A percentile compares a stretch with the other conserved stretches of the same genome.
Conservation (phyloP, 2,113 vertebrate species). For the Epinephelus lanceolatus region DNA sequence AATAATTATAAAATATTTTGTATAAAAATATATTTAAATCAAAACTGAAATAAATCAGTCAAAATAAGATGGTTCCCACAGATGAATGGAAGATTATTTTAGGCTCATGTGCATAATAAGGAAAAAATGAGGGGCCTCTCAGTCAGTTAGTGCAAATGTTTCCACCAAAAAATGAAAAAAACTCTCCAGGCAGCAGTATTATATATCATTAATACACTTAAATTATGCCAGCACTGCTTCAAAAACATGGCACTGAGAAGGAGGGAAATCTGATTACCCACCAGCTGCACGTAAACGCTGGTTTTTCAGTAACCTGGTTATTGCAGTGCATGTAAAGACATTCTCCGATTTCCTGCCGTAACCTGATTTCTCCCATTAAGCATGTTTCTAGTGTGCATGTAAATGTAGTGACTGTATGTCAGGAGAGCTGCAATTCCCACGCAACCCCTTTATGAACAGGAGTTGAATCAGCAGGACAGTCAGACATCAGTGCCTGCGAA, state of each 20-base stretch:
- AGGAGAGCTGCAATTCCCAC: constrained; percentile 65
- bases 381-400: constrained; percentile 33
- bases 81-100: not conserved
- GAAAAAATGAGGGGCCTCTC: constrained; percentile 9
- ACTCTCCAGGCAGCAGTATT: constrained; percentile 22
- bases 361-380: constrained; percentile 54
- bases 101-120: constrained; percentile 27
- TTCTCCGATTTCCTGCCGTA: constrained; percentile 31
- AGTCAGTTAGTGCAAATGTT: constrained; percentile 36
- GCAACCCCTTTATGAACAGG: constrained; percentile 65
- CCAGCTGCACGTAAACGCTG: constrained; percentile 41
- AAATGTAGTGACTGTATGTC: constrained; percentile 47
- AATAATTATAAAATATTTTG: too few relatives aligned
- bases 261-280: constrained; percentile 40
- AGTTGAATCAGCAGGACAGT: constrained; percentile 75
- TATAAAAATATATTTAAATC: constrained; percentile 4
- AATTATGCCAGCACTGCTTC: constrained; percentile 27
- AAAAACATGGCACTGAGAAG: constrained; percentile 31
- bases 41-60: not conserved
- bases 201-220: constrained; percentile 34
- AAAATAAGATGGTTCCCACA: constrained; percentile 9
- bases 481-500: constrained; percentile 75
- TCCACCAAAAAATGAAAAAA: constrained; percentile 17
- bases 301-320: constrained; percentile 52
- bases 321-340: constrained; percentile 37